Evolutionary conservation across 1,140 invertebrate genomes (phyloP), one percentile per base, ranked within the genome.

Genomic region (Caenorhabditis remanei): DNA sequence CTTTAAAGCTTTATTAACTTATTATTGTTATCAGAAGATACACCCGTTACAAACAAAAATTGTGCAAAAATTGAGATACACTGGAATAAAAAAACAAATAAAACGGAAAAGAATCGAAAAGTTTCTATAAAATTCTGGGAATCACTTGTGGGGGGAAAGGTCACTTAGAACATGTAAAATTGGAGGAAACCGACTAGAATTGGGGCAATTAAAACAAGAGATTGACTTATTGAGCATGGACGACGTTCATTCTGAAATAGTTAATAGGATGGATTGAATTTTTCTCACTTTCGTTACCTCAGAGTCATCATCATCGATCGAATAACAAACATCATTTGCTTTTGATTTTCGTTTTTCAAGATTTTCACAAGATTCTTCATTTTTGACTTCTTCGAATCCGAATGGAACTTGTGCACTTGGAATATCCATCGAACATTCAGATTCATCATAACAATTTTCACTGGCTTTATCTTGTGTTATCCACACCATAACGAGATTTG

Each of bases 401-500:
- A 79, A 79, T 32, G 71, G 71, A 24, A 79, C 71, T 9, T 79
- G 46, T 19, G 40, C 7, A 71, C n/a, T 50, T 50, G 71, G 46
- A 79, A 79, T 50, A 48, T 79, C 71, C 71, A 79, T 79, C 21
- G 88, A 82, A 83, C 88, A 89, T 32, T 89, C 71, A 11, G 86
- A 46, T 75, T 88, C 87, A 43, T 89, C 87, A 83, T 89, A 89
- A 82, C 88, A 89, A 55, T 85, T 71, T 21, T 79, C 79, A 58
- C 75, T 85, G 16, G 56, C 48, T 71, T 87, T 75, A 16, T 85
- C 83, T 40, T 89, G 88, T 21, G 61, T 65, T 4, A 89, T 89
- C 83, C 87, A 87, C 43, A 92, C 90, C 82, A 92, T 82, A n/a
- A 92, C 85, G 16, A 92, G 82, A 87, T 92, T 92, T 8, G 91